Conservation (phyloP, 2,888 invertebrate genomes). For the Calliphora vomitoria region DNA sequence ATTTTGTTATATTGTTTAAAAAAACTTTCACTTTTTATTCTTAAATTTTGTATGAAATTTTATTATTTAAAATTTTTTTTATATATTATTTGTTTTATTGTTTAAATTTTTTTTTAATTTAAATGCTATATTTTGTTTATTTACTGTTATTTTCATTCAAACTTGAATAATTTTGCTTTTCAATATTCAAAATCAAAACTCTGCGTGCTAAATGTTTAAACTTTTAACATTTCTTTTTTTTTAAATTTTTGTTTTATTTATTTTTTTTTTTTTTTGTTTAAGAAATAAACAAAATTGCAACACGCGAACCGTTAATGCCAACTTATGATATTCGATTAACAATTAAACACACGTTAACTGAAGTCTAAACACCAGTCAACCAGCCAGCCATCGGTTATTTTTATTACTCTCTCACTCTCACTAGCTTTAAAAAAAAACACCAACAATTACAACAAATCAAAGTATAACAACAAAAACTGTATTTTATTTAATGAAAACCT, state of each 20-base stretch:
- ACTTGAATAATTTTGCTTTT: conserved; percentile 31
- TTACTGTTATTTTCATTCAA: conserved; percentile 46
- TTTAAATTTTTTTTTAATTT: not conserved
- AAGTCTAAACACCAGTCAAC: conserved; percentile 65
- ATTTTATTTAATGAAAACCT: conserved; percentile 39
- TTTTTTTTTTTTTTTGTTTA: conserved; percentile 15
- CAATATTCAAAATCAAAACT: conserved; percentile 43
- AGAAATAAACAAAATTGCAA: conserved; percentile 58
- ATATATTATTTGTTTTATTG: not conserved
- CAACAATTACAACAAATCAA: conserved; percentile 35
- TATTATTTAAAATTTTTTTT: not conserved
- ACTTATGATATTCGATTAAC: conserved; percentile 75
- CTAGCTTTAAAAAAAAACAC: conserved; percentile 22
- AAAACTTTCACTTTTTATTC: conserved; percentile 44
- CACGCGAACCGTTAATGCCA: conserved; percentile 75
- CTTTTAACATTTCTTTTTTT: conserved; percentile 58
- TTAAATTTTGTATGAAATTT: not conserved
- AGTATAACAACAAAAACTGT: not conserved
- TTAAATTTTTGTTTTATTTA: not conserved
- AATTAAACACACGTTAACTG: conserved; percentile 73
- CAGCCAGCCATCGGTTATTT: conserved; percentile 44
- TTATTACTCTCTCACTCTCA: conserved; percentile 32
- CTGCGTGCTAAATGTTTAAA: conserved; percentile 54
- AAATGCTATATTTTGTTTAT: not conserved
- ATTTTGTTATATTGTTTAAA: not conserved